Evolutionary conservation across 2,888 invertebrate species (phyloP).

Genomic region (Eupithecia subumbrata): DNA sequence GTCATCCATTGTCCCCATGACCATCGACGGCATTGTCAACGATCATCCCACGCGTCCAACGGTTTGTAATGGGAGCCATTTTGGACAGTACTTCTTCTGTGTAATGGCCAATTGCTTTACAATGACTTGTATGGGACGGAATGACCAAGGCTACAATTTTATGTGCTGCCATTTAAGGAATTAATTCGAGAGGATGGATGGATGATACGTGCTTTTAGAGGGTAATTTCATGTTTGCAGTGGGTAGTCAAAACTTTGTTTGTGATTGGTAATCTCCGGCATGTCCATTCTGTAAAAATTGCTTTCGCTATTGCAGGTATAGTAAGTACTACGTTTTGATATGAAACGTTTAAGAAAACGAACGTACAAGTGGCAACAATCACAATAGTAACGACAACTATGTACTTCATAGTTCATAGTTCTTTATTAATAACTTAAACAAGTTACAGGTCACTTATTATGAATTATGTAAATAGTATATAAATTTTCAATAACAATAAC

Average conservation of each 20-base stretch:
- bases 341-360: neutral
- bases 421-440: too few relatives aligned
- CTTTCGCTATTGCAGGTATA: neutral
- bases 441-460: too few relatives aligned
- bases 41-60: slow-evolving; percentile 22
- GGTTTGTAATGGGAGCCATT: slow-evolving; percentile 27
- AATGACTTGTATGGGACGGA: slow-evolving; percentile 4
- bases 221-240: neutral
- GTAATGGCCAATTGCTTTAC: slow-evolving; percentile 28
- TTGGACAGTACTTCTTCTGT: slow-evolving; percentile 22
- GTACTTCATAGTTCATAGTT: too few relatives aligned
- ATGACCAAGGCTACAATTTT: slow-evolving; percentile 8
- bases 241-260: neutral
- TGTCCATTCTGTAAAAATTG: neutral
- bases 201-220: neutral
- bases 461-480: too few relatives aligned
- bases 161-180: neutral
- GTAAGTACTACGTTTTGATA: neutral
- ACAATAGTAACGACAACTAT: neutral
- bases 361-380: neutral
- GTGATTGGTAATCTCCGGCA: neutral
- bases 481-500: too few relatives aligned
- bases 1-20: slow-evolving; percentile 13
- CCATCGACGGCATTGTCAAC: slow-evolving; percentile 20
- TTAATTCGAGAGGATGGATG: neutral